phyloP scores from a whole-genome alignment of 2,888 invertebrate species.

The Julus scanicus region DNA sequence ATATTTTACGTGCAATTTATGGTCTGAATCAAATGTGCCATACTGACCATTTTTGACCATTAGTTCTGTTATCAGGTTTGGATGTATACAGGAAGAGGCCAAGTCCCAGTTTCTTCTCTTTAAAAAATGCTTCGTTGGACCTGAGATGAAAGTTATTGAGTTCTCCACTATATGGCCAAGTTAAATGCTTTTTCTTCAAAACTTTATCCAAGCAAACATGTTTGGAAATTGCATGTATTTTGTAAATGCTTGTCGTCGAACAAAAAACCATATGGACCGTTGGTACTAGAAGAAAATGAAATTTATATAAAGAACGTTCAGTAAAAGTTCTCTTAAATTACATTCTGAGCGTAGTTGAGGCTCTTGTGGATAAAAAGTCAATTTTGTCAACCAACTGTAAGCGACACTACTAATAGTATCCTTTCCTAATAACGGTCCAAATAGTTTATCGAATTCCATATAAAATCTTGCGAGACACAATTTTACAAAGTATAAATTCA shows the following conservation, averaged over 20 bases:
- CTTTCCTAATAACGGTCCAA: too few species aligned
- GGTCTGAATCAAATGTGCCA: background rate
- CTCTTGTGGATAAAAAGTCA: too few species aligned
- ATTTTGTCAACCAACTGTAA: too few species aligned
- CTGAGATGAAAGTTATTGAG: background rate
- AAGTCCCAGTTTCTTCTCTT: background rate
- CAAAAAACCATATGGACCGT: background rate
- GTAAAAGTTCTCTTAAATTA: too few species aligned
- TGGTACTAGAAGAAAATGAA: too few species aligned
- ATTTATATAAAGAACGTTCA: too few species aligned
- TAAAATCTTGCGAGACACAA: too few species aligned
- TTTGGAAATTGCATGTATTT: background rate
- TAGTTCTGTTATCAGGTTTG: background rate
- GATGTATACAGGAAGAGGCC: background rate
- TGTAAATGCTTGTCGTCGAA: background rate
- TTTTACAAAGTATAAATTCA: too few species aligned
- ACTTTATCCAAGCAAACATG: background rate
- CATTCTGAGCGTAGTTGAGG: too few species aligned
- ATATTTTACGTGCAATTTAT: constrained; percentile 26
- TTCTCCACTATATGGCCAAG: background rate
- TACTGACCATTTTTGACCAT: background rate
- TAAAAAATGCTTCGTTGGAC: background rate
- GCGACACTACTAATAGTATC: too few species aligned
- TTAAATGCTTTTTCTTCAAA: background rate
- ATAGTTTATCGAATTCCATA: too few species aligned